Conservation (phyloP, 2,888 invertebrate genomes). For the Ctenicera cuprea region DNA sequence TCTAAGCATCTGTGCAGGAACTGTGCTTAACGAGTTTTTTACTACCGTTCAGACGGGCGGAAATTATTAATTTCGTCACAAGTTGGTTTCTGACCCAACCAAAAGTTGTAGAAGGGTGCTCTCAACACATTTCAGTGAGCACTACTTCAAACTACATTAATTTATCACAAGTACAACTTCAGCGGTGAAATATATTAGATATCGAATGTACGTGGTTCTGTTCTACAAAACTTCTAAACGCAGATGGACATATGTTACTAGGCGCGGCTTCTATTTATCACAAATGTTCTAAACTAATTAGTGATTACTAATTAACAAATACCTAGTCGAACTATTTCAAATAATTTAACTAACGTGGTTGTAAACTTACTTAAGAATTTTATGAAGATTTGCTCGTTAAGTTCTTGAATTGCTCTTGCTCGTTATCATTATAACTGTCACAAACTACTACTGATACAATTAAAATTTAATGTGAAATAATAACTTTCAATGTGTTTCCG, state of each 20-base stretch:
- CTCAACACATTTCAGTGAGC: slow-evolving; percentile 25
- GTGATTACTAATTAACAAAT: neutral
- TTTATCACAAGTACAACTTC: slow-evolving; percentile 27
- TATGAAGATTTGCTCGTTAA: too few species aligned
- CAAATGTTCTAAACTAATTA: neutral
- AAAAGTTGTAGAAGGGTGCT: slow-evolving; percentile 27
- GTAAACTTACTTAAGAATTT: too few species aligned
- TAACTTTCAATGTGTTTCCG: too few species aligned
- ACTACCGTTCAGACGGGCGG: slow-evolving; percentile 20
- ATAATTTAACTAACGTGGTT: too few species aligned
- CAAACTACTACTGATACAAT: too few species aligned
- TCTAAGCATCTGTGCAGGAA: slow-evolving; percentile 10
- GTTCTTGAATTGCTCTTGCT: too few species aligned
- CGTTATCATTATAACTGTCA: too few species aligned
- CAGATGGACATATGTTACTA: neutral
- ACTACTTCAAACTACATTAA: slow-evolving; percentile 31
- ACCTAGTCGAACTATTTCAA: too few species aligned
- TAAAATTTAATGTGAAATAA: too few species aligned
- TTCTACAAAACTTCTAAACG: slow-evolving; percentile 4
- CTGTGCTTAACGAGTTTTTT: slow-evolving; percentile 26
- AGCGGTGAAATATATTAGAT: slow-evolving; percentile 21
- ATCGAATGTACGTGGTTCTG: slow-evolving; percentile 16
- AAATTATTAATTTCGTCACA: slow-evolving; percentile 30
- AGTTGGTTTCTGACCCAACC: slow-evolving; percentile 29
- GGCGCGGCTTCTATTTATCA: neutral